A percentile compares a stretch with the other conserved stretches of the same genome.
phyloP scores from a whole-genome alignment of 1,140 invertebrate species.

The Drosophila insularis region DNA sequence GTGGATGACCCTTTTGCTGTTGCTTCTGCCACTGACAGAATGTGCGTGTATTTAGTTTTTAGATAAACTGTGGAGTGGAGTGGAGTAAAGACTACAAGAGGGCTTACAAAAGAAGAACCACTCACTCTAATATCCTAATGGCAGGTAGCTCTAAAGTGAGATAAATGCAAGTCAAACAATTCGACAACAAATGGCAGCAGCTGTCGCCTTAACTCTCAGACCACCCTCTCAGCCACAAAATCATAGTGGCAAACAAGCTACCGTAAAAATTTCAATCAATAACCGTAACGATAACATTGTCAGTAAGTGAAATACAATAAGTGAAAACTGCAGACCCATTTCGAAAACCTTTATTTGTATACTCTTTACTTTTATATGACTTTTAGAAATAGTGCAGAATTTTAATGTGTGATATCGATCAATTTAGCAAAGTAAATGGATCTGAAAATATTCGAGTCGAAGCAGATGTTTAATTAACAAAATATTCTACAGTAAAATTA shows the following conservation, averaged over 20 bases:
- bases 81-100: too few species aligned
- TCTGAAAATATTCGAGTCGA: too few species aligned
- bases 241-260: slow-evolving; percentile 31
- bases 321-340: slow-evolving; percentile 3
- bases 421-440: too few species aligned
- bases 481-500: too few species aligned
- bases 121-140: neutral
- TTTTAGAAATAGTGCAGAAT: too few species aligned
- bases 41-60: slow-evolving; percentile 21
- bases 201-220: slow-evolving; percentile 41
- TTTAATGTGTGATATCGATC: too few species aligned
- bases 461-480: too few species aligned
- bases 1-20: slow-evolving; percentile 44
- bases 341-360: neutral
- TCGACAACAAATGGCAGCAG: slow-evolving; percentile 48
- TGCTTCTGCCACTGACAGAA: slow-evolving; percentile 61
- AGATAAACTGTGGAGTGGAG: neutral
- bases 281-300: slow-evolving; percentile 77
- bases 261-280: slow-evolving; percentile 71
- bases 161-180: slow-evolving; percentile 39
- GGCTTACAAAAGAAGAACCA: neutral
- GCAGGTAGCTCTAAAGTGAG: slow-evolving; percentile 23
- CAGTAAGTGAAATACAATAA: slow-evolving; percentile 33
- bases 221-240: neutral
- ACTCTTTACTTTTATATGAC: slow-evolving; percentile 9